A percentile compares a stretch with the other conserved stretches of the same genome.
Evolutionary conservation across 2,888 invertebrate species (phyloP).

Genomic region (Timandra comae): DNA sequence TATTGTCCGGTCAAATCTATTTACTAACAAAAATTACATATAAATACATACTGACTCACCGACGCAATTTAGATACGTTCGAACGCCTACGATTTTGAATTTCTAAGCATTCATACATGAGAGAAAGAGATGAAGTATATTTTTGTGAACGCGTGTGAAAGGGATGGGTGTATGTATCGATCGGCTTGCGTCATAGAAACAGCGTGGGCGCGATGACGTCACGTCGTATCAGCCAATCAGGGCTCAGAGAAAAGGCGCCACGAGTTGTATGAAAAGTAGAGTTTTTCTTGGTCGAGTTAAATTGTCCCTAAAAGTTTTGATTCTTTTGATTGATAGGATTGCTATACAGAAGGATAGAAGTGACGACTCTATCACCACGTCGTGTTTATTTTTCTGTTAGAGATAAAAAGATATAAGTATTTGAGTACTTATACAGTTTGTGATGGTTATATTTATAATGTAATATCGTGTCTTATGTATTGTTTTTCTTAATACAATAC

Average conservation of each 20-base stretch:
- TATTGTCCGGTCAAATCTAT: slow-evolving; percentile 32
- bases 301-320: no score
- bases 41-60: slow-evolving; percentile 43
- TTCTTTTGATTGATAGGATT: no score
- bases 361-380: no score
- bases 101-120: slow-evolving; percentile 61
- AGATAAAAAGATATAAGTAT: no score
- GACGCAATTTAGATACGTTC: slow-evolving; percentile 51
- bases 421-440: no score
- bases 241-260: slow-evolving; percentile 59
- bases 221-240: slow-evolving; percentile 55
- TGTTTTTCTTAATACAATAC: no score
- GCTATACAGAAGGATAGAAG: no score
- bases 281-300: slow-evolving; percentile 10
- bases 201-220: slow-evolving; percentile 76
- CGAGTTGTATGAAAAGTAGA: slow-evolving; percentile 25
- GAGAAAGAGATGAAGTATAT: slow-evolving; percentile 35
- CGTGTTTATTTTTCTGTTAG: no score
- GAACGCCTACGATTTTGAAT: slow-evolving; percentile 65
- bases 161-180: slow-evolving; percentile 52
- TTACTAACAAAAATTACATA: slow-evolving; percentile 53
- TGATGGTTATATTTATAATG: no score
- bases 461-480: no score
- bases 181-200: slow-evolving; percentile 68
- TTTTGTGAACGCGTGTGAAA: slow-evolving; percentile 22